phyloP scores from a whole-genome alignment of 2,888 invertebrate genomes.

The Agriopis marginaria region DNA sequence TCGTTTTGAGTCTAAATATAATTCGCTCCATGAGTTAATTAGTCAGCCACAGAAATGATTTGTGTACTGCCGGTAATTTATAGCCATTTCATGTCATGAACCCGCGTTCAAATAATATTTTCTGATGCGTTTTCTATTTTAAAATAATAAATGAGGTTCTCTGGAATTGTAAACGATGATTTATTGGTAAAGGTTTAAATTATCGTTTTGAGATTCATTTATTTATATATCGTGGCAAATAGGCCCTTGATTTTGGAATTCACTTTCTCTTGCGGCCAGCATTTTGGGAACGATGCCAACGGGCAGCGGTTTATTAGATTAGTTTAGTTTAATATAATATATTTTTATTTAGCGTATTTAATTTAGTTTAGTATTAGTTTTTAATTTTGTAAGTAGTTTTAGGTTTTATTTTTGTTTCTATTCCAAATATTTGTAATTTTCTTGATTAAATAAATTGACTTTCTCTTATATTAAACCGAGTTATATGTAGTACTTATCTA shows the following conservation, averaged over 20 bases:
- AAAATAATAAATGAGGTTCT: conserved; percentile 33
- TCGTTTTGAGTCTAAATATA: conserved; percentile 54
- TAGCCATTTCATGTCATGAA: conserved; percentile 52
- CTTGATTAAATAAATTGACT: no score
- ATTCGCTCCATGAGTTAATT: conserved; percentile 60
- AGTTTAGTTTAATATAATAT: no score
- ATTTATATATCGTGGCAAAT: conserved; percentile 12
- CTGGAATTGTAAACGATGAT: conserved; percentile 34
- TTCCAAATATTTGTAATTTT: no score
- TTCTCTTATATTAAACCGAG: not conserved
- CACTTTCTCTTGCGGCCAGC: conserved; percentile 7
- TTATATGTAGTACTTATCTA: no score
- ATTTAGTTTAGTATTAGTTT: no score
- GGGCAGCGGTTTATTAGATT: no score
- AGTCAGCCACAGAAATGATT: conserved; percentile 56
- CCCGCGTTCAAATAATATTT: conserved; percentile 48
- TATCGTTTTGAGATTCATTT: conserved; percentile 14
- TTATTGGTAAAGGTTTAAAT: conserved; percentile 25
- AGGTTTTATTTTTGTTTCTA: no score
- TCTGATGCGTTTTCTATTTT: conserved; percentile 49
- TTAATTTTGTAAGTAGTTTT: no score
- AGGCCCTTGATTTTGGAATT: conserved; percentile 7
- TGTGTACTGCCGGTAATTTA: conserved; percentile 56
- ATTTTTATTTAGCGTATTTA: no score
- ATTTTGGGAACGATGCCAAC: no score